Conservation (phyloP, 1,140 invertebrate species). For the Periplaneta americana region DNA sequence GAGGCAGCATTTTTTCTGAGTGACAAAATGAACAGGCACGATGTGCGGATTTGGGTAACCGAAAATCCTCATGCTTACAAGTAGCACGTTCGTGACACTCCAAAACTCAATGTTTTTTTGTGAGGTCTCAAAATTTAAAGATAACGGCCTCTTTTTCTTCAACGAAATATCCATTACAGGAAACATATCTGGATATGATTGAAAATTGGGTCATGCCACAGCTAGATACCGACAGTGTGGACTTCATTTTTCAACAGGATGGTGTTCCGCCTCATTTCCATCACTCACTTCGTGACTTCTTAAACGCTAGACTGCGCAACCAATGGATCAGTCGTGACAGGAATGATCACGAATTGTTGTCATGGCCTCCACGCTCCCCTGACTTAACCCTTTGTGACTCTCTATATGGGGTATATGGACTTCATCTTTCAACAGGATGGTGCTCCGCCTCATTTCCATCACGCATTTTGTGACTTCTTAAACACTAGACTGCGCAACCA, state of each 20-base stretch:
- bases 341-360: not conserved
- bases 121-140: constrained; percentile 6
- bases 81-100: not conserved
- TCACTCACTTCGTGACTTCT: constrained; percentile 26
- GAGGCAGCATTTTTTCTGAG: no score
- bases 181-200: not conserved
- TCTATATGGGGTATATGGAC: no score
- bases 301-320: constrained; percentile 32
- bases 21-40: not conserved
- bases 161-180: constrained; percentile 11
- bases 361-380: no score
- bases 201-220: constrained; percentile 1
- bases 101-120: constrained; percentile 11
- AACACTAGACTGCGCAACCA: not conserved
- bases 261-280: constrained; percentile 34
- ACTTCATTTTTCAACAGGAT: constrained; percentile 34
- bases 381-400: no score
- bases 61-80: constrained; percentile 1
- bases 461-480: not conserved
- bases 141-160: constrained; percentile 11
- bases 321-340: constrained; percentile 37
- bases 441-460: no score
- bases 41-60: not conserved
- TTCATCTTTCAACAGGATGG: no score
- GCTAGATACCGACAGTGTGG: not conserved